Conservation (phyloP, 2,888 invertebrate species). For the Cheilosia vulpina region DNA sequence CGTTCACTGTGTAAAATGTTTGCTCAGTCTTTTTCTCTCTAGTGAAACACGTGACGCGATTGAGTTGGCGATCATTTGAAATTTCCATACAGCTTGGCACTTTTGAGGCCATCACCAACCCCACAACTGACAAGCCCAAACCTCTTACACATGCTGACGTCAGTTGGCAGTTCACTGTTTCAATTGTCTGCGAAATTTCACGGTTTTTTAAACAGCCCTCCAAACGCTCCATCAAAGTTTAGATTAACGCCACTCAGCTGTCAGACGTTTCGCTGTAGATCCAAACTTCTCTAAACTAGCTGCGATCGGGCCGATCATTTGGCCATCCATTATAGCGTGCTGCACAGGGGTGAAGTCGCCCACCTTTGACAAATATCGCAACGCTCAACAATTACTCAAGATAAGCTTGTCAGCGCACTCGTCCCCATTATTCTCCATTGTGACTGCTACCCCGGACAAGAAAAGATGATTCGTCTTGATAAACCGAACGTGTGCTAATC, state of each 20-base stretch:
- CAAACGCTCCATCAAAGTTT: constrained; percentile 45
- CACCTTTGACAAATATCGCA: constrained; percentile 35
- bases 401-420: constrained; percentile 48
- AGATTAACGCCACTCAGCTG: constrained; percentile 36
- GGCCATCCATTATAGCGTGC: constrained; percentile 27
- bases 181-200: no score
- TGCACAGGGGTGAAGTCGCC: background rate
- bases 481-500: constrained; percentile 26
- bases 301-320: constrained; percentile 19
- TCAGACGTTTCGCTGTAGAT: background rate
- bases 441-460: background rate
- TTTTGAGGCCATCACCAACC: no score
- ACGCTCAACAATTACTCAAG: constrained; percentile 52
- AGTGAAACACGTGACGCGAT: no score
- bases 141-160: no score
- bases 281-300: constrained; percentile 5
- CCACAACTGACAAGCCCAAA: no score
- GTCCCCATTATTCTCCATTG: constrained; percentile 49
- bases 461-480: constrained; percentile 40
- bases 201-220: background rate
- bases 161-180: no score
- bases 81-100: no score
- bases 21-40: no score
- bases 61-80: no score
- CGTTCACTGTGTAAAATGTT: no score